phyloP scores from a whole-genome alignment of 2,113 vertebrate genomes.

The Paradoxurus hermaphroditus region DNA sequence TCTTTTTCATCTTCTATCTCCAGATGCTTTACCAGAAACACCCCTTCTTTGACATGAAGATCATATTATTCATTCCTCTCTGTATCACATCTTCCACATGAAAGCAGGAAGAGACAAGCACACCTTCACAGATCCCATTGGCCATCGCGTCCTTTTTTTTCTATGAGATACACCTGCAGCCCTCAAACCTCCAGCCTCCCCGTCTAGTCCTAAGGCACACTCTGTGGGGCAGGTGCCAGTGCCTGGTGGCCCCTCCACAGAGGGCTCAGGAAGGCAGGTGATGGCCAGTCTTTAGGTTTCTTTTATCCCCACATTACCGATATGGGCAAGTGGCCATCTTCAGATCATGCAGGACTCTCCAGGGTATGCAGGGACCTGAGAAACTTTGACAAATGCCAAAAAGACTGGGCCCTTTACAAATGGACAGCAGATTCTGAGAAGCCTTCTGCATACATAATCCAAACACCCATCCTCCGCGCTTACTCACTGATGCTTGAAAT shows the following conservation, averaged over 20 bases:
- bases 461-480: background rate
- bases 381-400: slow-evolving; percentile 24
- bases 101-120: background rate
- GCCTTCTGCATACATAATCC: slow-evolving; percentile 1
- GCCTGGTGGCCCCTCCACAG: background rate
- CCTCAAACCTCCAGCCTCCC: background rate
- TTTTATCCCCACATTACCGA: background rate
- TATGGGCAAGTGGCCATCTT: background rate
- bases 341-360: slow-evolving; percentile 9
- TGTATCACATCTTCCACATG: background rate
- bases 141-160: background rate
- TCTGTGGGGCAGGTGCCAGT: background rate
- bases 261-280: background rate
- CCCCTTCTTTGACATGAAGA: background rate
- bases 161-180: background rate
- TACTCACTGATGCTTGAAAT: slow-evolving; percentile 65
- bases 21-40: background rate
- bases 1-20: background rate
- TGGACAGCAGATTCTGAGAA: background rate
- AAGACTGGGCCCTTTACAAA: background rate
- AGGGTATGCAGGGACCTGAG: background rate
- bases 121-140: background rate
- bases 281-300: background rate
- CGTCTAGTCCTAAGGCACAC: background rate
- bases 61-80: background rate